Evolutionary conservation across 2,797 vertebrate genomes (phyloP).

Genomic region (Tauraco hartlaubi): DNA sequence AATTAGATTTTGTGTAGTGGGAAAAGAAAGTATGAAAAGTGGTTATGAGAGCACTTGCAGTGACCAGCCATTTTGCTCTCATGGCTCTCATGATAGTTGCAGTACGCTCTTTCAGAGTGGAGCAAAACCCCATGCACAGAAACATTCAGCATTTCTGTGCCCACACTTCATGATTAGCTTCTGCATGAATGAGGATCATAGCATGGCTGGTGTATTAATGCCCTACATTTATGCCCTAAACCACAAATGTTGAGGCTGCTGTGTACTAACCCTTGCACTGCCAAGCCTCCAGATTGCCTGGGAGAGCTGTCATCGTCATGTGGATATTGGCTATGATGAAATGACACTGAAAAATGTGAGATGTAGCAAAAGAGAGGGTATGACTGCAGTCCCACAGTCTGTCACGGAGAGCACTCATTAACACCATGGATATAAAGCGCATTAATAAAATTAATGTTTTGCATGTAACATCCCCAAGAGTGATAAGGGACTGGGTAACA

Average conservation of each 20-base stretch:
- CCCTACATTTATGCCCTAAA: background rate
- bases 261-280: rapidly evolving
- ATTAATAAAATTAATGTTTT: background rate
- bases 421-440: background rate
- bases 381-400: background rate
- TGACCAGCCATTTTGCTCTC: background rate
- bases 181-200: rapidly evolving
- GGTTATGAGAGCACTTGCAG: background rate
- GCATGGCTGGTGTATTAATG: background rate
- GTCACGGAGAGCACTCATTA: background rate
- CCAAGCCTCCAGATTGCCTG: too few relatives aligned
- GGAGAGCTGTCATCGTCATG: background rate
- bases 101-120: background rate
- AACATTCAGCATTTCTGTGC: background rate
- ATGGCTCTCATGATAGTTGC: background rate
- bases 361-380: background rate
- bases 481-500: rapidly evolving
- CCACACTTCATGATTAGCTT: background rate
- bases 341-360: background rate
- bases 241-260: background rate
- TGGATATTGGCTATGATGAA: background rate
- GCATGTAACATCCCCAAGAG: background rate
- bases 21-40: background rate
- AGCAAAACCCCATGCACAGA: background rate
- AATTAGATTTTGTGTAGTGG: background rate